These are phyloP conservation scores for Alcedo quadribrachys DNA, from an alignment of 2,797 vertebrate genomes.

Conservation along the genomic window DNA sequence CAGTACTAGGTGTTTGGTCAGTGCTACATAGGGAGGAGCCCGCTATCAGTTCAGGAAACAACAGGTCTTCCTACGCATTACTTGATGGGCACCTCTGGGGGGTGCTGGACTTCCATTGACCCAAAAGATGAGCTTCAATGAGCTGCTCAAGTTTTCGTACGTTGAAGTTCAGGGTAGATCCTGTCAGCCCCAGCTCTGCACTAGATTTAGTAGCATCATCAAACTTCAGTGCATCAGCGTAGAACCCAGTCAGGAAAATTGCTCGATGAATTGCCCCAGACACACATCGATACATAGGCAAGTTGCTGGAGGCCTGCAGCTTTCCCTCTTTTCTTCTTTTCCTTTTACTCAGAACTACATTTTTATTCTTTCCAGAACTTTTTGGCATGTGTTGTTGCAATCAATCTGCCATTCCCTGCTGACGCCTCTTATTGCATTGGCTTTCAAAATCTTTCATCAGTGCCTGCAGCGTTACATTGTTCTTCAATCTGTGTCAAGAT, in stretches of 20 bases:
- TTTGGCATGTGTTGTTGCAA: not conserved
- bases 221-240: not conserved
- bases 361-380: constrained; percentile 36
- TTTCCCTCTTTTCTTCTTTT: not conserved
- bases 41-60: not conserved
- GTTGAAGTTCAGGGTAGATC: not conserved
- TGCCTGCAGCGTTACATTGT: not conserved
- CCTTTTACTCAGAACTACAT: not conserved
- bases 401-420: constrained; percentile 10
- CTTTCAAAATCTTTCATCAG: not conserved
- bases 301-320: not conserved
- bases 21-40: not conserved
- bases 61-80: not conserved
- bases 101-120: not conserved
- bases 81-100: not conserved
- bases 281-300: not conserved
- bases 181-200: not conserved
- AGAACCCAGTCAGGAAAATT: not conserved
- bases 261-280: not conserved
- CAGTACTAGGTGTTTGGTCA: not conserved
- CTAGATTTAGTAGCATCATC: not conserved
- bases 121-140: not conserved
- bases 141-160: not conserved
- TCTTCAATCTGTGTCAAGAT: not conserved
- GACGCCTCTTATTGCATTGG: not conserved